These are phyloP conservation scores for Zaprionus davidi DNA, from an alignment of 1,140 invertebrate genomes.

Conservation along the genomic window DNA sequence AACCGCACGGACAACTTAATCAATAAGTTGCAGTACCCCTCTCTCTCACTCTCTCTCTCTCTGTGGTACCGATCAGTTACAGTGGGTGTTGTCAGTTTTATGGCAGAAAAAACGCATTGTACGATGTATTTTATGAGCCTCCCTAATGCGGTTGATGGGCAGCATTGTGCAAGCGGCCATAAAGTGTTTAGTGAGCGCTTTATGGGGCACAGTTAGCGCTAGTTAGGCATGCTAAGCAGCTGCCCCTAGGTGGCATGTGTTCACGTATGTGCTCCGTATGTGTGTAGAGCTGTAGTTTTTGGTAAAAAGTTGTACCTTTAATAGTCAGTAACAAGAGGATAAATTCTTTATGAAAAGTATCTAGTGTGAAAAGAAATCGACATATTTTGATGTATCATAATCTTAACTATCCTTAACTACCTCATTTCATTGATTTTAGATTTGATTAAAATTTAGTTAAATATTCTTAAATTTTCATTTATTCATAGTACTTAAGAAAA, in stretches of 20 bases:
- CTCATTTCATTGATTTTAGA: too few species aligned
- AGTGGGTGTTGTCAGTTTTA: constrained; percentile 59
- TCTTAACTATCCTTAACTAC: too few species aligned
- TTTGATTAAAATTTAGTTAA: too few species aligned
- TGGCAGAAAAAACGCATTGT: constrained; percentile 18
- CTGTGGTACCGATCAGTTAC: constrained; percentile 36
- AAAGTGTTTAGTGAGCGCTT: constrained; percentile 43
- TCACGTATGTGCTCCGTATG: neutral
- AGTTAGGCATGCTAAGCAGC: constrained; percentile 46
- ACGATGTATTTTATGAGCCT: constrained; percentile 40
- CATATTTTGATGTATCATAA: neutral
- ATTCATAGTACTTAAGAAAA: too few species aligned
- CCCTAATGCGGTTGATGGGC: constrained; percentile 45
- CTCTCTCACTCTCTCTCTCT: neutral
- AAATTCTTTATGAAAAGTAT: neutral
- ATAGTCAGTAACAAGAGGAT: neutral
- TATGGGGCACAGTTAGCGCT: constrained; percentile 30
- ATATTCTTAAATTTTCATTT: too few species aligned
- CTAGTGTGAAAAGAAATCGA: neutral
- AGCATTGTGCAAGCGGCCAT: constrained; percentile 33
- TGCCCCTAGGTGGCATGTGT: constrained; percentile 19
- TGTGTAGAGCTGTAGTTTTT: neutral
- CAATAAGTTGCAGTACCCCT: constrained; percentile 40
- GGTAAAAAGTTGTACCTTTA: neutral
- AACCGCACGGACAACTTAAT: constrained; percentile 60